These are phyloP conservation scores for Entomobrya proxima DNA, from an alignment of 2,888 invertebrate species.

Conservation along the genomic window DNA sequence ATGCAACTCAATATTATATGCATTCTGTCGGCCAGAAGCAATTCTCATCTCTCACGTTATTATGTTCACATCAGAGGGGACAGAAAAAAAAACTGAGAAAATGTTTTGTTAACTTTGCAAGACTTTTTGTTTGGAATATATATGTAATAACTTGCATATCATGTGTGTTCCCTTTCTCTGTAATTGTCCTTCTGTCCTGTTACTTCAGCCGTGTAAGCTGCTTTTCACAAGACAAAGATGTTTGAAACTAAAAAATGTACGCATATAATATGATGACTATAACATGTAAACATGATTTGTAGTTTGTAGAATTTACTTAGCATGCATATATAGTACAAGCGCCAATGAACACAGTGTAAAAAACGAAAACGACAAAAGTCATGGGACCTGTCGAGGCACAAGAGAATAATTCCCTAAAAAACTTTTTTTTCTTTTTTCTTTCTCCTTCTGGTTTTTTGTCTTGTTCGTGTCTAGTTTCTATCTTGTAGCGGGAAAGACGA, in stretches of 20 bases:
- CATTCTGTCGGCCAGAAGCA: conserved; percentile 53
- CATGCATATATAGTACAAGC: background rate
- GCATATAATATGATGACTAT: background rate
- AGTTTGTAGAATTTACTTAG: background rate
- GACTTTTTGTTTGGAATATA: conserved; percentile 42
- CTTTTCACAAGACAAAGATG: conserved; percentile 48
- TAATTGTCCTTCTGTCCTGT: conserved; percentile 30
- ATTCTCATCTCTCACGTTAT: conserved; percentile 22
- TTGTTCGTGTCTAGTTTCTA: conserved; percentile 23
- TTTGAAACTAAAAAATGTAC: background rate
- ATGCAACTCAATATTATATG: conserved; percentile 54
- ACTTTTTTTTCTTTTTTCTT: conserved; percentile 39
- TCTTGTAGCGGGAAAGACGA: conserved; percentile 7
- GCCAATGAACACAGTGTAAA: background rate
- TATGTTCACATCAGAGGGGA: conserved; percentile 10
- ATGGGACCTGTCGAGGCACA: conserved; percentile 59
- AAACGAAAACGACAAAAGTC: conserved; percentile 45
- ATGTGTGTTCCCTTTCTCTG: background rate
- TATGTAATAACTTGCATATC: background rate
- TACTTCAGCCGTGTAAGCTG: conserved; percentile 61
- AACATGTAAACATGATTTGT: background rate
- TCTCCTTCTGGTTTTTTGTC: conserved; percentile 50
- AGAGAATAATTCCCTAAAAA: conserved; percentile 55
- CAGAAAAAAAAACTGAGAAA: conserved; percentile 27
- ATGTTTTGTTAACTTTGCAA: conserved; percentile 55